Percentiles rank a stretch among this genome's conserved stretches.
These are phyloP conservation scores for Acronicta leporina DNA, from an alignment of 2,888 invertebrate genomes.

Conservation along the genomic window DNA sequence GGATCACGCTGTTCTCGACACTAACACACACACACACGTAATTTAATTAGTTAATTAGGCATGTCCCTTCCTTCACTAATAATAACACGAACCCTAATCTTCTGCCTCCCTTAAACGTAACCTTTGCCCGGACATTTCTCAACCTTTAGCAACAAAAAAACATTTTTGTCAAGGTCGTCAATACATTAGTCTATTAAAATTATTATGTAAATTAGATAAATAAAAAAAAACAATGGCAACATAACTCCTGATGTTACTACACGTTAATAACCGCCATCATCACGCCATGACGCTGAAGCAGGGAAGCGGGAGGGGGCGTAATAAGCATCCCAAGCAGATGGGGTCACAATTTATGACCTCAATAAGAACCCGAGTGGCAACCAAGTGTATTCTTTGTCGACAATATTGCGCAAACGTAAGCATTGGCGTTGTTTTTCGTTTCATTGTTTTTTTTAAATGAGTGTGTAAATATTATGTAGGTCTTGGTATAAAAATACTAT, in stretches of 20 bases:
- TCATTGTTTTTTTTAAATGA: constrained; percentile 12
- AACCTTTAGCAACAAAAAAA: not conserved
- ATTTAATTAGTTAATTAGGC: constrained; percentile 42
- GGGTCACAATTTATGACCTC: constrained; percentile 31
- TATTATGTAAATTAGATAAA: too few relatives aligned
- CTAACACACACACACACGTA: constrained; percentile 39
- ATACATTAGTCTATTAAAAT: too few relatives aligned
- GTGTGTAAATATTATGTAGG: not conserved
- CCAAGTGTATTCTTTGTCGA: constrained; percentile 10
- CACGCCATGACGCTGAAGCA: not conserved
- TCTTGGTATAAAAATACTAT: not conserved
- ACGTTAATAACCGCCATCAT: constrained; percentile 22
- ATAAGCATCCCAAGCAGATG: constrained; percentile 7
- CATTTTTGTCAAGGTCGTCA: too few relatives aligned
- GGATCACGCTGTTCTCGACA: constrained; percentile 3
- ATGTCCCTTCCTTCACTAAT: constrained; percentile 28
- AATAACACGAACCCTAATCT: constrained; percentile 24
- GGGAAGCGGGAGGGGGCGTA: not conserved
- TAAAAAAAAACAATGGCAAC: too few relatives aligned
- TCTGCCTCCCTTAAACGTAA: not conserved
- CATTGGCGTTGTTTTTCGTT: constrained; percentile 5
- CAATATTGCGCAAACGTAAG: constrained; percentile 10
- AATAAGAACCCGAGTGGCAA: constrained; percentile 30
- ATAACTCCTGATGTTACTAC: constrained; percentile 13
- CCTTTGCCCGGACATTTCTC: not conserved